A percentile compares a stretch with the other conserved stretches of the same genome.
These are phyloP conservation scores for Carpatolechia fugitivella DNA, from an alignment of 2,888 invertebrate genomes.

Conservation along the genomic window DNA sequence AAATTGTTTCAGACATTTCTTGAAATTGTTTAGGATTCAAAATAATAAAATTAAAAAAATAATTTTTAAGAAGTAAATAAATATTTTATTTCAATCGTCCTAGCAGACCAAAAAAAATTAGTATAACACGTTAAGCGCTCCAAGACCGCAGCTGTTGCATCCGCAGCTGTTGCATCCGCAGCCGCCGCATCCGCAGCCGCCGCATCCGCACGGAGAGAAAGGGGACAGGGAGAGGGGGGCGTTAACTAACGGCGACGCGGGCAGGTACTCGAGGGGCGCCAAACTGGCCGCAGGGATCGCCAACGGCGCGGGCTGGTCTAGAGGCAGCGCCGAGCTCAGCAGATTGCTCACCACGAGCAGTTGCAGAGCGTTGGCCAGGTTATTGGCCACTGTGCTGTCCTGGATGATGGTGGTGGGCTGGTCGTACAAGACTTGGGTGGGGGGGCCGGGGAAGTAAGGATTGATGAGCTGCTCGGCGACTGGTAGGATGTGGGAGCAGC, in stretches of 20 bases:
- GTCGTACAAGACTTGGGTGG: neutral
- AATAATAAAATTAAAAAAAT: too few relatives aligned
- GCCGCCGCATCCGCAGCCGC: neutral
- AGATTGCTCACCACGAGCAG: constrained; percentile 60
- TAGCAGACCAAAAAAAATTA: neutral
- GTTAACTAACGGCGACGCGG: neutral
- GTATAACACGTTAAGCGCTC: constrained; percentile 5
- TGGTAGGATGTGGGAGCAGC: constrained; percentile 31
- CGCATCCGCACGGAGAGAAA: neutral
- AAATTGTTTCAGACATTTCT: too few relatives aligned
- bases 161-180: neutral
- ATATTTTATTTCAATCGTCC: neutral
- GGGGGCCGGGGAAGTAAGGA: constrained; percentile 17
- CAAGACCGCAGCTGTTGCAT: constrained; percentile 1
- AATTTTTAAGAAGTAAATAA: neutral
- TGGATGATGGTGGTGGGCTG: constrained; percentile 46
- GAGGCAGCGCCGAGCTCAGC: constrained; percentile 51
- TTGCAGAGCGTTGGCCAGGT: constrained; percentile 60
- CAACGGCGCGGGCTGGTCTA: constrained; percentile 7
- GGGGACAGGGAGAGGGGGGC: neutral
- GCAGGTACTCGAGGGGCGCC: too few relatives aligned
- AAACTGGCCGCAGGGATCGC: neutral
- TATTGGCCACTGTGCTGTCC: constrained; percentile 61
- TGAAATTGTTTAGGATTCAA: too few relatives aligned
- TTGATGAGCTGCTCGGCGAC: constrained; percentile 31